A percentile compares a stretch with the other conserved stretches of the same genome.
Evolutionary conservation across 2,888 invertebrate genomes (phyloP).

Genomic region (Pogonocherus hispidulus): DNA sequence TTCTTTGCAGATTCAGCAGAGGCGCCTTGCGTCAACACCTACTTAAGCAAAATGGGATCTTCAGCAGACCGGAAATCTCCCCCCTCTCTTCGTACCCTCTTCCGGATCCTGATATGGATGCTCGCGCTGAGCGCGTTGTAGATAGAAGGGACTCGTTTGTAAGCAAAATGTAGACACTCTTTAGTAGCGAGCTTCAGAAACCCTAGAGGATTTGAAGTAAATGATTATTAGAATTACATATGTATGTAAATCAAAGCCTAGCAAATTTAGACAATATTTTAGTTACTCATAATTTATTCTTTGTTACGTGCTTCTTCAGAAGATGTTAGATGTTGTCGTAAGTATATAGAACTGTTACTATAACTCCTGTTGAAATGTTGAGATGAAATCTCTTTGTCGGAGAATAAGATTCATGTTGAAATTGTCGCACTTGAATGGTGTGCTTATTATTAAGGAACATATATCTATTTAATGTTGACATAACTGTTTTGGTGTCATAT

Average conservation of each 20-base stretch:
- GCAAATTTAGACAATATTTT: conserved; percentile 30
- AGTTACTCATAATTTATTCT: conserved; percentile 16
- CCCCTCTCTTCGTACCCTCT: conserved; percentile 19
- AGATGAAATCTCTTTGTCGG: no score
- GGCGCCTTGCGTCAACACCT: conserved; percentile 64
- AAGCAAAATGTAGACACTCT: conserved; percentile 44
- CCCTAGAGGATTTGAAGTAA: conserved; percentile 47
- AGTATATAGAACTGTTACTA: conserved; percentile 20
- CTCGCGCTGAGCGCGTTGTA: conserved; percentile 54
- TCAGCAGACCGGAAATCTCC: conserved; percentile 43
- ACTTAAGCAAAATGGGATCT: conserved; percentile 61
- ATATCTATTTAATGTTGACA: conserved; percentile 20
- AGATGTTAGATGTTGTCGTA: background rate
- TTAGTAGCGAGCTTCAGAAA: conserved; percentile 51
- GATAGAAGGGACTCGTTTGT: conserved; percentile 32
- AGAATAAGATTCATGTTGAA: background rate
- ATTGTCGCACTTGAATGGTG: background rate
- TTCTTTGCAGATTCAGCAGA: conserved; percentile 65
- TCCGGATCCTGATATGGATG: conserved; percentile 42
- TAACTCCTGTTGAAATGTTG: no score
- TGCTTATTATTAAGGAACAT: background rate
- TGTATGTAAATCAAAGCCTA: conserved; percentile 39
- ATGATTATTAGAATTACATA: conserved; percentile 42
- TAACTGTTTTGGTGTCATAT: conserved; percentile 6
- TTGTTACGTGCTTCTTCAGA: conserved; percentile 5